Evolutionary conservation across 2,113 vertebrate genomes (phyloP).

Genomic region (Andinoacara biseriatus): DNA sequence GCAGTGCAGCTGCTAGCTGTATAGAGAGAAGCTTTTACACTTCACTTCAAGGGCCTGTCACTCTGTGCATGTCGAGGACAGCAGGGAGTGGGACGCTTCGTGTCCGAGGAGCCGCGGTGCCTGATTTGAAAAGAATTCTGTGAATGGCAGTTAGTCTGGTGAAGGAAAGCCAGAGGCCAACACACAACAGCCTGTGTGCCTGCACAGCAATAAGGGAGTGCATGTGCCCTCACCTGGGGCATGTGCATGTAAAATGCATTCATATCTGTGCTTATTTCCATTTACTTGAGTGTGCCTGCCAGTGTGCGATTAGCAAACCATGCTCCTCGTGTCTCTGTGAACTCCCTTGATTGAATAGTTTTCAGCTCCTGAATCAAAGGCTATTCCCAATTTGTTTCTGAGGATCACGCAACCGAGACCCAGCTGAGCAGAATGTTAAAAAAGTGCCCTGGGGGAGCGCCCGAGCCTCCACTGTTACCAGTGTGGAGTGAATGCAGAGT

Average conservation of each 20-base stretch:
- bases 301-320: slow-evolving; percentile 34
- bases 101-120: slow-evolving; percentile 37
- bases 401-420: slow-evolving; percentile 65
- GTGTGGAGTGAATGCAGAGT: slow-evolving; percentile 67
- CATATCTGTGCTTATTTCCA: not conserved
- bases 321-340: slow-evolving; percentile 36
- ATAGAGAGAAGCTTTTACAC: slow-evolving; percentile 17
- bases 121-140: slow-evolving; percentile 29
- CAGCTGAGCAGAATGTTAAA: slow-evolving; percentile 75
- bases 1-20: slow-evolving; percentile 40
- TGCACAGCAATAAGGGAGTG: not conserved
- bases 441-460: slow-evolving; percentile 40
- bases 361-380: slow-evolving; percentile 73
- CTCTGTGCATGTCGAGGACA: slow-evolving; percentile 34
- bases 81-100: slow-evolving; percentile 35
- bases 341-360: slow-evolving; percentile 51
- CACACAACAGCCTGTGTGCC: not conserved
- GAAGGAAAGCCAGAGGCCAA: slow-evolving; percentile 16
- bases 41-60: slow-evolving; percentile 46
- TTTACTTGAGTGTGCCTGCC: slow-evolving; percentile 24
- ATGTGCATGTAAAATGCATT: slow-evolving; percentile 16
- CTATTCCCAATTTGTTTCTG: slow-evolving; percentile 78
- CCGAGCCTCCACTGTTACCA: not conserved
- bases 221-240: not conserved
- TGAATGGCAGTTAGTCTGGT: slow-evolving; percentile 29